Evolutionary conservation across 2,888 invertebrate genomes (phyloP), one percentile per base, ranked within the genome.

Genomic region (Psylliodes chrysocephalus): DNA sequence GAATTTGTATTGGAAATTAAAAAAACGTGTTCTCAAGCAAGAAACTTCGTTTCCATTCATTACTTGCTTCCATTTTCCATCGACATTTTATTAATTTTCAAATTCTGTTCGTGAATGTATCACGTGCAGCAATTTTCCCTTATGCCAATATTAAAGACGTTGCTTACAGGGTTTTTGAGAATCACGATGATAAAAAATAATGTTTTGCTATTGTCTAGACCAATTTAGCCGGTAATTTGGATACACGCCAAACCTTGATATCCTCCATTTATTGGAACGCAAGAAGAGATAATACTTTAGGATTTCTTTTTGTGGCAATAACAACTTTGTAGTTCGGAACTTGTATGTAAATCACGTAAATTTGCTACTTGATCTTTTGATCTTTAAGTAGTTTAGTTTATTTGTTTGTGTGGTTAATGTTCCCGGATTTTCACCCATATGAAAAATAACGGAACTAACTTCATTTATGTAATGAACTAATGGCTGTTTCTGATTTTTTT

Each of bases 161-260:
- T 5, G 14, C 38, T 38, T 38, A 38, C 38, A 38, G 14, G 12
- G 38, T 38, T 38, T 38, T 38, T 2, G 38, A 14, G 14, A 12
- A 38, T 38, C 15, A 6, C 15, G 2, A 8, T 28, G 14, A 53
- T 53, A 38, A 53, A 53, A 53, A 38, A 53, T 53, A 19, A 38
- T 53, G 38, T 19, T 53, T 38, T 47, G 53, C 38, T 17, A 38
- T 38, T 53, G 53, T 53, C 22, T 40, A 22, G 35, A 35, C 22
- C 53, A n/a, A 35, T 53, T 40, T 18, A 22, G 0, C 10, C 8
- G n/a, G 53, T 38, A 53, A 53, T 53, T 38, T 53, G 53, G 53
- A 53, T 35, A n/a, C 19, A 22, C n/a, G 35, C 53, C 40, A 53
- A 38, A 40, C 35, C 38, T 35, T 19, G 12, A 19, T 19, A 38